Evolutionary conservation across 2,888 invertebrate genomes (phyloP).

Genomic region (Aleiodes alternator): DNA sequence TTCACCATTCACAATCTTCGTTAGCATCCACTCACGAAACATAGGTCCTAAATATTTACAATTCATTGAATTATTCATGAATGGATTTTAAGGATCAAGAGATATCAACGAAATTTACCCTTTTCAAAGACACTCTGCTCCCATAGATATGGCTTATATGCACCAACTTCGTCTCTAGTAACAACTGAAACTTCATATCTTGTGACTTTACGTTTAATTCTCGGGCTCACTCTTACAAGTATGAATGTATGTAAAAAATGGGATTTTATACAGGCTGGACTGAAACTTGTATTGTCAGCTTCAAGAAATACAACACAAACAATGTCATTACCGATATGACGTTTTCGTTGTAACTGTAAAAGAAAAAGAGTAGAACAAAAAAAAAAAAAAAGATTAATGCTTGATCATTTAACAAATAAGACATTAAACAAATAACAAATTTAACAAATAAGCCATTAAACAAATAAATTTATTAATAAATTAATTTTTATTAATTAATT

Average conservation of each 20-base stretch:
- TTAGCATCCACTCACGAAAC: constrained; percentile 96
- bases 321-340: constrained; percentile 96
- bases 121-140: constrained; percentile 96
- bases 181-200: constrained; percentile 95
- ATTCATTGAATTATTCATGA: background rate
- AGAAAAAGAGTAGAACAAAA: background rate
- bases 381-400: too few species aligned
- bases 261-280: constrained; percentile 95
- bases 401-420: too few species aligned
- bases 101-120: constrained; percentile 72
- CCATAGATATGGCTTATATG: constrained; percentile 97
- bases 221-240: constrained; percentile 90
- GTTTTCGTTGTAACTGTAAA: constrained; percentile 86
- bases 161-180: constrained; percentile 95
- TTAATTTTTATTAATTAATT: too few species aligned
- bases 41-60: constrained; percentile 80
- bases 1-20: constrained; percentile 96
- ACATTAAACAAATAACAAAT: too few species aligned
- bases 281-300: constrained; percentile 94
- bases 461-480: background rate
- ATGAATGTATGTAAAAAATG: constrained; percentile 97
- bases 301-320: constrained; percentile 96
- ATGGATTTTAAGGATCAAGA: background rate
- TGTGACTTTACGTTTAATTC: constrained; percentile 90
- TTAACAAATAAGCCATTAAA: too few species aligned